Base-by-base conservation (phyloP, 2,888 invertebrate species). In the Polymixis lichenea region DNA sequence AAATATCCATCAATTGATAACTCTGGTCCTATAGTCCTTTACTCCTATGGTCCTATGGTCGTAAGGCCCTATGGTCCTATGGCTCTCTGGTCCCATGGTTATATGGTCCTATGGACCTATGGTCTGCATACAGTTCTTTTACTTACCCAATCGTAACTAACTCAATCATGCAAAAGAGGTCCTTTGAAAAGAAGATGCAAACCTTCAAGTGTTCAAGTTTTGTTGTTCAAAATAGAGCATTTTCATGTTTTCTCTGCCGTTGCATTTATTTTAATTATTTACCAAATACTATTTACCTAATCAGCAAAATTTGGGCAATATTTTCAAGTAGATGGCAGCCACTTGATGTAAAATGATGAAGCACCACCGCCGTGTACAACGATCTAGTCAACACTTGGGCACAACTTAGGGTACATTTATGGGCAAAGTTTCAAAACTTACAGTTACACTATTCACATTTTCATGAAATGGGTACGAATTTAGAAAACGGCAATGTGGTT, bases 401-500 rank as follows among this genome's bases (percentile, higher is more conserved):
- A 51, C 19, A 51, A 25, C 58, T 58, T 58, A 56, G 19, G 58
- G 28, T 9, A 60, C 49, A 43, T 79, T 72, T 19, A n/a, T 55
- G 4, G n/a, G 22, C 51, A 32, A 56, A 62, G 13, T 80, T 80
- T 13, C 9, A 2, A 13, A 72, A 51, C n/a, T 28, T 80, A 32
- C 28, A 3, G 62, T 51, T 60, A 67, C 78, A 46, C 51, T 77
- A 15, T 49, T 43, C 58, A 43, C n/a, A 25, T 58, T 77, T 32
- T 58, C 28, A 43, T 43, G 43, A 51, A n/a, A n/a, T 22, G 13
- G 3, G 17, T 64, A 28, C 6, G 38, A 65, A 77, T 32, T 53
- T 32, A 49, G 25, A 55, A 53, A 77, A 61, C 15, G 32, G n/a
- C 38, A 55, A 55, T 78, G 60, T 25, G n/a, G 15, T 15, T 38